Evolutionary conservation across 1,140 invertebrate genomes (phyloP).

Genomic region (Heliothis virescens): DNA sequence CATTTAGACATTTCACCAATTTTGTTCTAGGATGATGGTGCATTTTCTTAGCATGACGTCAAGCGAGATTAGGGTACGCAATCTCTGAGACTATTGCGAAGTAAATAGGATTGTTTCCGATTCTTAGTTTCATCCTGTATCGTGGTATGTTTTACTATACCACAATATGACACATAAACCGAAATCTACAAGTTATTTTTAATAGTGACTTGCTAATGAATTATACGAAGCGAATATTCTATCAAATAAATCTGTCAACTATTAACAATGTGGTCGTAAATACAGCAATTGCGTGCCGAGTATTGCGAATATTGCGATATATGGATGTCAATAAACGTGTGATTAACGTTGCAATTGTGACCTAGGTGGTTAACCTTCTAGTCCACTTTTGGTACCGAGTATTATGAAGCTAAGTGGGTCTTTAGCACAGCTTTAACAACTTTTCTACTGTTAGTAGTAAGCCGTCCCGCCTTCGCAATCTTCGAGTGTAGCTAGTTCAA

Average conservation of each 20-base stretch:
- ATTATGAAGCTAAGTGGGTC: not conserved
- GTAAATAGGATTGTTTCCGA: too few species aligned
- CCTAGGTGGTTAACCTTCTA: slow-evolving; percentile 7
- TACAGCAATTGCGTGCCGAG: slow-evolving; percentile 12
- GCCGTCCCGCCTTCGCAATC: too few species aligned
- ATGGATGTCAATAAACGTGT: slow-evolving; percentile 15
- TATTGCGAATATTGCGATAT: not conserved
- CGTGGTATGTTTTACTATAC: too few species aligned
- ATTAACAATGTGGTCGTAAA: slow-evolving; percentile 1
- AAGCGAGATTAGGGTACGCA: too few species aligned
- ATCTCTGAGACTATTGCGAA: too few species aligned
- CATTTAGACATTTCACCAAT: too few species aligned
- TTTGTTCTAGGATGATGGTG: too few species aligned
- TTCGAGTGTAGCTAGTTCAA: too few species aligned
- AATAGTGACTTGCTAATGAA: not conserved
- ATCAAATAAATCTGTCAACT: not conserved
- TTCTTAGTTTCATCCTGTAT: too few species aligned
- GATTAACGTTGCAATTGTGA: slow-evolving; percentile 22
- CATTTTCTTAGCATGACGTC: too few species aligned
- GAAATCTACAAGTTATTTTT: not conserved
- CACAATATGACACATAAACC: not conserved
- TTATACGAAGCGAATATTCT: not conserved
- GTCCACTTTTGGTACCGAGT: not conserved
- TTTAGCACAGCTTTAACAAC: not conserved
- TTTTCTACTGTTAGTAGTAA: too few species aligned